Evolutionary conservation across 2,113 vertebrate genomes (phyloP).

Genomic region (Zapus hudsonius): DNA sequence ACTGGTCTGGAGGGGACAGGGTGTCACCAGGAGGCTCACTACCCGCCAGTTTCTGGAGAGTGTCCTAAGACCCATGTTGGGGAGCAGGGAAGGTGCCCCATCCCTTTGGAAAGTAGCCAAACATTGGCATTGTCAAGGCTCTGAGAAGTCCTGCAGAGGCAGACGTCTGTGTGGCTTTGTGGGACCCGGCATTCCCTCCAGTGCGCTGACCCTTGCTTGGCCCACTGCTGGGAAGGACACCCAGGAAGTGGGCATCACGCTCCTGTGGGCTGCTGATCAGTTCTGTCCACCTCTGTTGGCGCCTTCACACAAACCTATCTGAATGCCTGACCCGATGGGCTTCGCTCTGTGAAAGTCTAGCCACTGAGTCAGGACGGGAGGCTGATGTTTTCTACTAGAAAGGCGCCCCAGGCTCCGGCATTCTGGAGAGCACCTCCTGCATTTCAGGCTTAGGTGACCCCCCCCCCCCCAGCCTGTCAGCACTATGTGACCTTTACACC

Average conservation of each 20-base stretch:
- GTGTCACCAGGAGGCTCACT: too few species aligned
- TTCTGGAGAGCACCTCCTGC: background rate
- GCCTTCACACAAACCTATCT: background rate
- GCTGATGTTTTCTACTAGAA: background rate
- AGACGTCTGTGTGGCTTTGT: background rate
- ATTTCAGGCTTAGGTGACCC: background rate
- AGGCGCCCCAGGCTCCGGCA: background rate
- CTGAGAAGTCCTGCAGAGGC: conserved; percentile 20
- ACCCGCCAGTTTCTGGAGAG: background rate
- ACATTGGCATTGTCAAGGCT: fast-evolving
- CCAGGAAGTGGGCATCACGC: fast-evolving
- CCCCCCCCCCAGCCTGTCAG: background rate
- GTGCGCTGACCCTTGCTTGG: background rate
- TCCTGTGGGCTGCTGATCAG: fast-evolving
- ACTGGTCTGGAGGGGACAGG: too few species aligned
- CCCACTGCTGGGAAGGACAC: background rate
- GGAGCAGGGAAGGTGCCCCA: background rate
- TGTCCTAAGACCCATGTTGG: background rate
- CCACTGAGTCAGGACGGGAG: background rate
- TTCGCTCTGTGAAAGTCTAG: background rate
- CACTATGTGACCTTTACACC: too few species aligned
- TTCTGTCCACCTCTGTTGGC: background rate
- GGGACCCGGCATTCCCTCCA: fast-evolving
- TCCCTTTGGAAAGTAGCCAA: background rate
- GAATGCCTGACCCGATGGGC: background rate